Evolutionary conservation across 2,113 vertebrate species (phyloP), one percentile per base, ranked within the genome.

Genomic region (Microcebus murinus): DNA sequence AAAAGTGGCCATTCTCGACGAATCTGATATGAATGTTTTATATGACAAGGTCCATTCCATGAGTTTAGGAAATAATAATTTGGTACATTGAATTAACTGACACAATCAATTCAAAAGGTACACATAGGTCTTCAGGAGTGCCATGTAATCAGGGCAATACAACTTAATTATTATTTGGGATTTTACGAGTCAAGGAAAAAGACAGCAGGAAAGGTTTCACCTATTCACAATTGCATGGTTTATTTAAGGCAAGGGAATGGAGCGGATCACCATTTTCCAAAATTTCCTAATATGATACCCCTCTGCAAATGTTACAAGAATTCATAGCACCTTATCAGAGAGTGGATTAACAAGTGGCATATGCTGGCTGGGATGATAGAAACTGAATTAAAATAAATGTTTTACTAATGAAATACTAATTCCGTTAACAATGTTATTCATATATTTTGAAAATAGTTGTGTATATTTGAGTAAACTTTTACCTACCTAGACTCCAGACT

Each of bases 311-410:
- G 3, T 73, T 34, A 83, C 59, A 80, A 13, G 48, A 65, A 36
- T 77, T 67, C 68, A 8, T 4, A 34, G 27, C 7, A 67, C 31
- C 52, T 48, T 10, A 23, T 11, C 21, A 76, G 45, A 8, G 18
- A 80, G 31, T 0, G 1, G 50, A 4, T 9, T 8, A 65, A n/a
- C 9, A 14, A 5, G 11, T 2, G 48, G 4, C 4, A 9, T 7
- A 14, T 18, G 9, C 8, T 23, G 42, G 45, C 3, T 15, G 11
- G 50, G 45, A 80, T 55, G 10, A 36, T 5, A 18, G 27, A 70
- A 14, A 36, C 71, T 55, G 65, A n/a, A 65, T 50, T 20, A 63
- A 80, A 45, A 50, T 36, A n/a, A 0, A 42, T 25, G 15, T 29
- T 80, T 50, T 13, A 59, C 39, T 94, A 25, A 59, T 15, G 36